These are phyloP conservation scores for Drosophila diplacantha DNA, from an alignment of 2,888 invertebrate genomes.

Conservation along the genomic window DNA sequence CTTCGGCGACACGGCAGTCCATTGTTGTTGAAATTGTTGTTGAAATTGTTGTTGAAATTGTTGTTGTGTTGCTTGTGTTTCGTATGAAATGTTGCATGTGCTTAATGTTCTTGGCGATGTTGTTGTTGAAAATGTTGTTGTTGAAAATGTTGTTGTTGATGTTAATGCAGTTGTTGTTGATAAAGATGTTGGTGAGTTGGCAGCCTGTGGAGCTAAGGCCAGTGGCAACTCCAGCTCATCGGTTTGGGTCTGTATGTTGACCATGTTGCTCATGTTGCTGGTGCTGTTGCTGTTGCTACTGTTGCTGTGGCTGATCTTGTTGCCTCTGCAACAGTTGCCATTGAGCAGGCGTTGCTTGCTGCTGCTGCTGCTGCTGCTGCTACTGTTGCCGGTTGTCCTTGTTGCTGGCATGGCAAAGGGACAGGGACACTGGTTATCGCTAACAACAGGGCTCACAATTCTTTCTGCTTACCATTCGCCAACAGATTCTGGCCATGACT, in stretches of 20 bases:
- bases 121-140: constrained; percentile 4
- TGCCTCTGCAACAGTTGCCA: constrained; percentile 32
- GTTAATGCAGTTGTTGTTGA: constrained; percentile 3
- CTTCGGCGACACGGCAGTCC: constrained; percentile 61
- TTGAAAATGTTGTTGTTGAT: constrained; percentile 6
- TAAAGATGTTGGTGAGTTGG: constrained; percentile 6
- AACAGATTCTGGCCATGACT: constrained; percentile 31
- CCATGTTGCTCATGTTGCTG: constrained; percentile 51
- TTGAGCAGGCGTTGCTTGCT: constrained; percentile 32
- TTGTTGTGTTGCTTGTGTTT: constrained; percentile 49
- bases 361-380: not conserved
- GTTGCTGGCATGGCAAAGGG: constrained; percentile 40
- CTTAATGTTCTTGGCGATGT: constrained; percentile 10
- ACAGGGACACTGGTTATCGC: constrained; percentile 24
- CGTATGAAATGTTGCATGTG: constrained; percentile 22
- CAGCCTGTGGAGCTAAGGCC: constrained; percentile 22
- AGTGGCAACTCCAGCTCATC: constrained; percentile 63
- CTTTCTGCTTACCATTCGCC: constrained; percentile 61
- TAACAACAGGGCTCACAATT: constrained; percentile 45
- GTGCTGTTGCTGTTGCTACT: constrained; percentile 22
- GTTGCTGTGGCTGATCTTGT: constrained; percentile 24
- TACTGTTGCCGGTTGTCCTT: constrained; percentile 25
- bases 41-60: no score
- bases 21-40: no score
- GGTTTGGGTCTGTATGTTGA: constrained; percentile 76